phyloP scores from a whole-genome alignment of 2,113 vertebrate species.

The Erinaceus europaeus region DNA sequence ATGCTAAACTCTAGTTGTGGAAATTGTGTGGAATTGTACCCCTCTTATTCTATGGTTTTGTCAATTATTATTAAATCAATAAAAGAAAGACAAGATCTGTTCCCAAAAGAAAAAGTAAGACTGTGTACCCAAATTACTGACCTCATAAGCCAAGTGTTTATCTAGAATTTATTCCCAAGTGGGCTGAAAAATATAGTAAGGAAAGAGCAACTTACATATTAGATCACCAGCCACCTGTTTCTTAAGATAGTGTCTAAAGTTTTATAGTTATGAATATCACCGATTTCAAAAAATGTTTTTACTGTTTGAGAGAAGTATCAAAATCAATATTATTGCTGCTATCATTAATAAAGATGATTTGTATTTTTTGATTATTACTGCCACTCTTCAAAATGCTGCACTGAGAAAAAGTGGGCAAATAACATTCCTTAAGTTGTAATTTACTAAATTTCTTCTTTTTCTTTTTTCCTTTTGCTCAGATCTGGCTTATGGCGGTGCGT shows the following conservation, averaged over 20 bases:
- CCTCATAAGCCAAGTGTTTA: slow-evolving; percentile 93
- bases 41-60: too few relatives aligned
- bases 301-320: too few relatives aligned
- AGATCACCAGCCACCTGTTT: slow-evolving; percentile 30
- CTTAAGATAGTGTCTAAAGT: background rate
- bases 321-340: slow-evolving; percentile 62
- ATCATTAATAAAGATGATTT: too few relatives aligned
- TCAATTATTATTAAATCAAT: too few relatives aligned
- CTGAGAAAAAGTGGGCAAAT: slow-evolving; percentile 19
- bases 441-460: too few relatives aligned
- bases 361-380: too few relatives aligned
- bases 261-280: background rate
- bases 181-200: slow-evolving; percentile 91
- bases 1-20: too few relatives aligned
- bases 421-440: background rate
- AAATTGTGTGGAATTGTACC: too few relatives aligned
- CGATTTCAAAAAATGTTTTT: too few relatives aligned
- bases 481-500: too few relatives aligned
- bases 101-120: slow-evolving; percentile 86
- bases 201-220: slow-evolving; percentile 85
- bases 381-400: slow-evolving; percentile 7
- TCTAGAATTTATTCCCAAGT: slow-evolving; percentile 94
- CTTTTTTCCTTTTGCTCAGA: too few relatives aligned
- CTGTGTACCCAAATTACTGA: slow-evolving; percentile 92
- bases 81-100: too few relatives aligned